phyloP scores from a whole-genome alignment of 2,888 invertebrate genomes.

The Stenurella melanura region DNA sequence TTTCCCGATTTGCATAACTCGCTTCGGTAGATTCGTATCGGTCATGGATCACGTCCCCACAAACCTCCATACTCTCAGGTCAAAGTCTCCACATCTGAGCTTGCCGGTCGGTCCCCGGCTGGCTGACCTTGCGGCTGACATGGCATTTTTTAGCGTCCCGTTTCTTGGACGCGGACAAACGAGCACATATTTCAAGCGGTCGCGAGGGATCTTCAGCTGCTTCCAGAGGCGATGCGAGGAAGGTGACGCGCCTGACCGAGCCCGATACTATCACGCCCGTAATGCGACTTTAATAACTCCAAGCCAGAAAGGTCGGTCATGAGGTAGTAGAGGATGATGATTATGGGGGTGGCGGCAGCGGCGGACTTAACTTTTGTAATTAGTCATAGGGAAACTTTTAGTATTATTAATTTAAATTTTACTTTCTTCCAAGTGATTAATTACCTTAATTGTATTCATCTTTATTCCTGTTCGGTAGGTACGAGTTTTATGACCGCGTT shows the following conservation, averaged over 20 bases:
- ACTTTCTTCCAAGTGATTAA: constrained; percentile 5
- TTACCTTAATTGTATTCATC: constrained; percentile 9
- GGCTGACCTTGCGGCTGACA: constrained; percentile 63
- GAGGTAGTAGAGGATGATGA: constrained; percentile 23
- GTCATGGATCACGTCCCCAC: constrained; percentile 33
- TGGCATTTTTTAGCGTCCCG: constrained; percentile 64
- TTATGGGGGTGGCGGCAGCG: constrained; percentile 16
- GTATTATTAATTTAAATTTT: constrained; percentile 17
- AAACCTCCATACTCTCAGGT: constrained; percentile 28
- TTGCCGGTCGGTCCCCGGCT: constrained; percentile 41
- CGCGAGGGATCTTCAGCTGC: constrained; percentile 20
- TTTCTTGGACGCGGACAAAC: constrained; percentile 62
- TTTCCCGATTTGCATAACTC: constrained; percentile 27
- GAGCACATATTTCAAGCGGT: constrained; percentile 63
- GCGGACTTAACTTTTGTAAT: constrained; percentile 21
- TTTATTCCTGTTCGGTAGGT: not conserved
- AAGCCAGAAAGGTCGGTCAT: constrained; percentile 20
- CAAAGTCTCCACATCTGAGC: constrained; percentile 35
- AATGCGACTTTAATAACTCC: constrained; percentile 37
- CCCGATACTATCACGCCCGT: constrained; percentile 22
- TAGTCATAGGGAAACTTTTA: constrained; percentile 9
- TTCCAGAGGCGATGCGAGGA: constrained; percentile 4
- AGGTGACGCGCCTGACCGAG: constrained; percentile 8
- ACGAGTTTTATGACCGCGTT: too few species aligned
- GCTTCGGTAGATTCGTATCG: constrained; percentile 17